phyloP scores from a whole-genome alignment of 2,113 vertebrate genomes.

The Clupea harengus region DNA sequence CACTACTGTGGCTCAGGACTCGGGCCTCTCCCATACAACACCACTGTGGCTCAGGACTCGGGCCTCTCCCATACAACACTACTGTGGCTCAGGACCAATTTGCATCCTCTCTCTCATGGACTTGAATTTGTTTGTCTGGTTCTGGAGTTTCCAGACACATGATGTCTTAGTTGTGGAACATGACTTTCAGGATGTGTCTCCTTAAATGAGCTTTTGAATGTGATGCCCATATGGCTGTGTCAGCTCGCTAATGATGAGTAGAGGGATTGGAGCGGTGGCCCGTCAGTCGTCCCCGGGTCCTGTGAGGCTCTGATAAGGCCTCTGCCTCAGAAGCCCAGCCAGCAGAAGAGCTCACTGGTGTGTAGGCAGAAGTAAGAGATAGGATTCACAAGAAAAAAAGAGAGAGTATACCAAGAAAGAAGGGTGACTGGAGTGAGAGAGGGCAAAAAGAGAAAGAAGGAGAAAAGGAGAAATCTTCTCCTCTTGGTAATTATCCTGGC shows the following conservation, averaged over 20 bases:
- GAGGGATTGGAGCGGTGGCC: conserved; percentile 56
- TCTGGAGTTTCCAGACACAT: conserved; percentile 2
- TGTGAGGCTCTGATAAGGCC: conserved; percentile 69
- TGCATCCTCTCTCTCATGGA: not conserved
- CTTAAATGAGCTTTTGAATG: not conserved
- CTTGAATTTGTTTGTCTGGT: not conserved
- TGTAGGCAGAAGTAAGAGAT: conserved; percentile 21
- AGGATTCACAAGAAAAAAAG: not conserved
- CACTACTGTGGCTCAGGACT: not conserved
- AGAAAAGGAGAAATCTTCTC: conserved; percentile 36
- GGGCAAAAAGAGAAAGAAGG: conserved; percentile 52
- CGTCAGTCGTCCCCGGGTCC: conserved; percentile 23
- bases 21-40: not conserved
- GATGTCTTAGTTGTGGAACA: not conserved
- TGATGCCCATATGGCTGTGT: conserved; percentile 43
- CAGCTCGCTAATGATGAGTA: conserved; percentile 54
- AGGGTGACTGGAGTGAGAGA: conserved; percentile 11
- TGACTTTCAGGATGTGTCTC: not conserved
- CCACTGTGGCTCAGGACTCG: not conserved
- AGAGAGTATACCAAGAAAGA: not conserved
- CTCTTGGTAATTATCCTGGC: conserved; percentile 57
- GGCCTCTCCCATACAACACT: not conserved
- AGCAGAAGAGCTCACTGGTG: conserved; percentile 54
- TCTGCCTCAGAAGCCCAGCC: conserved; percentile 53
- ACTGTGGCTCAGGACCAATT: not conserved